phyloP scores from a whole-genome alignment of 2,113 vertebrate genomes.

The Eublepharis macularius region DNA sequence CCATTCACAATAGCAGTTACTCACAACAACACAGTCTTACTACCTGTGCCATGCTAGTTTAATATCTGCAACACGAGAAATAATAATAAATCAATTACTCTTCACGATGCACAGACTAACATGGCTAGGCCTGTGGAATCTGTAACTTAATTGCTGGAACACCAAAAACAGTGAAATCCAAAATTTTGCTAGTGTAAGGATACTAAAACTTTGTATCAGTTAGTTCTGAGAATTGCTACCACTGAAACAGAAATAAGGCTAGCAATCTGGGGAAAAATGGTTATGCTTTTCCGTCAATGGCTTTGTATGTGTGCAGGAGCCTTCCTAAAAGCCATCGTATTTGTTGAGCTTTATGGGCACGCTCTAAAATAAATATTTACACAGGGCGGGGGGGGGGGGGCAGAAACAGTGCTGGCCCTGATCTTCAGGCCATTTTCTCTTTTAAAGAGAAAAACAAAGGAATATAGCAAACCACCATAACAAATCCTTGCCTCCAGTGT shows the following conservation, averaged over 20 bases:
- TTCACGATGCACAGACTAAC: too few relatives aligned
- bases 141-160: not conserved
- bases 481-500: not conserved
- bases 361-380: not conserved
- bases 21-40: too few relatives aligned
- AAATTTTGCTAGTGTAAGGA: not conserved
- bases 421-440: not conserved
- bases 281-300: not conserved
- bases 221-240: not conserved
- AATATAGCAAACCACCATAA: not conserved
- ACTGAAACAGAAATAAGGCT: not conserved
- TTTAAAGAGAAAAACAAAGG: not conserved
- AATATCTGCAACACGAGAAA: too few relatives aligned
- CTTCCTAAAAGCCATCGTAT: not conserved
- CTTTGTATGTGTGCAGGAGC: not conserved
- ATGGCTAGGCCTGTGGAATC: too few relatives aligned
- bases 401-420: not conserved
- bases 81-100: too few relatives aligned
- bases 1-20: too few relatives aligned
- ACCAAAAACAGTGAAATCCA: rapidly evolving
- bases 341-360: not conserved
- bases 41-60: too few relatives aligned
- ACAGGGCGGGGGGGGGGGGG: not conserved
- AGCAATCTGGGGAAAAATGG: not conserved
- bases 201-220: not conserved